Percentiles rank a stretch among this genome's conserved stretches.
phyloP scores from a whole-genome alignment of 2,113 vertebrate species.

The Sapayoa aenigma region DNA sequence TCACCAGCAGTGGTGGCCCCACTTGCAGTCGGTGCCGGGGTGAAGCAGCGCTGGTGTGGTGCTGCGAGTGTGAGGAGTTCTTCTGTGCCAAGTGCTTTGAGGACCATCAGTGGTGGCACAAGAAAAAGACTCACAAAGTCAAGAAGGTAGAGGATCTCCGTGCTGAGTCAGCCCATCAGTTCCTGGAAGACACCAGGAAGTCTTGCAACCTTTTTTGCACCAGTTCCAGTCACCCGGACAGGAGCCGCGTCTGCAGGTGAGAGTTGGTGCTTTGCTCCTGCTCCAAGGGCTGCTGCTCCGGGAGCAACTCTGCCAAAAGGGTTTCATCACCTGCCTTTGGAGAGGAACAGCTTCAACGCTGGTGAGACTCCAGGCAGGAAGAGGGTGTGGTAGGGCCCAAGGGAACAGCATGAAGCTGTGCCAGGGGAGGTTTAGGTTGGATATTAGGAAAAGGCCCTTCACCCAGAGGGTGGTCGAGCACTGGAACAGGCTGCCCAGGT shows the following conservation, averaged over 20 bases:
- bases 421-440: not conserved
- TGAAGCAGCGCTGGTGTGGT: constrained; percentile 31
- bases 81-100: constrained; percentile 63
- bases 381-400: not conserved
- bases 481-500: not conserved
- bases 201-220: constrained; percentile 71
- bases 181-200: constrained; percentile 50
- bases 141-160: constrained; percentile 45
- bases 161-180: not conserved
- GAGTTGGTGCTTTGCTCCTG: not conserved
- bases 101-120: constrained; percentile 73
- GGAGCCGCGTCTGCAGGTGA: constrained; percentile 24
- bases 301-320: not conserved
- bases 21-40: constrained; percentile 53
- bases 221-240: constrained; percentile 23
- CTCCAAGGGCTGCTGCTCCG: not conserved
- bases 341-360: not conserved
- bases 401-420: not conserved
- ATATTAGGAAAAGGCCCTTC: not conserved
- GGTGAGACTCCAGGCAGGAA: not conserved
- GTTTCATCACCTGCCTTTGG: not conserved
- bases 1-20: not conserved
- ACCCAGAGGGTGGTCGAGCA: not conserved
- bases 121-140: constrained; percentile 54
- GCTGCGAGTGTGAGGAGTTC: constrained; percentile 69